Conservation (phyloP, 2,888 invertebrate genomes). For the Agrilus cyanescens region DNA sequence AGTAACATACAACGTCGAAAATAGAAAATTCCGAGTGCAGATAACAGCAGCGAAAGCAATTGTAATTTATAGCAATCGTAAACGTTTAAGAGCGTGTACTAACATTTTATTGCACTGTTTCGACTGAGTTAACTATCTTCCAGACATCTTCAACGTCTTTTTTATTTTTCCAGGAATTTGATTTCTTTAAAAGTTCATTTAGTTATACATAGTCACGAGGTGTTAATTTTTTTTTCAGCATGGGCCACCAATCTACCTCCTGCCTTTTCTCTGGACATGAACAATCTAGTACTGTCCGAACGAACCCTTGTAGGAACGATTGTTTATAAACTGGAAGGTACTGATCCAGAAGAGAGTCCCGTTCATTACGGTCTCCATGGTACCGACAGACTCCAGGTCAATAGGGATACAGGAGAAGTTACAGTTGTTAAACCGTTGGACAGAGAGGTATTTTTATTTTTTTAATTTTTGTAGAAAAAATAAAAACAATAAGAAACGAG, state of each 20-base stretch:
- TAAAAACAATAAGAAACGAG: no score
- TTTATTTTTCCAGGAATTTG: no score
- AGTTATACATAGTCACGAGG: no score
- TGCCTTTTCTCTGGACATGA: conserved; percentile 62
- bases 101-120: no score
- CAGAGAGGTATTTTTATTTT: conserved; percentile 51
- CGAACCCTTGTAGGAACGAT: conserved; percentile 64
- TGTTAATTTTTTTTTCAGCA: conserved; percentile 25
- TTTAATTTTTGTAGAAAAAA: background rate
- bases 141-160: no score
- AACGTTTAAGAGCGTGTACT: no score
- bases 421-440: conserved; percentile 68
- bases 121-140: no score
- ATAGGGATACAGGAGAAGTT: conserved; percentile 67
- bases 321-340: conserved; percentile 66
- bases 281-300: conserved; percentile 66
- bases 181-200: no score
- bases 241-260: conserved; percentile 53
- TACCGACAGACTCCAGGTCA: conserved; percentile 69
- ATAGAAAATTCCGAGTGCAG: no score
- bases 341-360: conserved; percentile 70
- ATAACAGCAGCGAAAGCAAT: no score
- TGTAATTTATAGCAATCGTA: no score
- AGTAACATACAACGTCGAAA: no score
- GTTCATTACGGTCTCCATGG: conserved; percentile 62